Evolutionary conservation across 1,140 invertebrate species (phyloP), one percentile per base, ranked within the genome.

Genomic region (Aporrectodea caliginosa): DNA sequence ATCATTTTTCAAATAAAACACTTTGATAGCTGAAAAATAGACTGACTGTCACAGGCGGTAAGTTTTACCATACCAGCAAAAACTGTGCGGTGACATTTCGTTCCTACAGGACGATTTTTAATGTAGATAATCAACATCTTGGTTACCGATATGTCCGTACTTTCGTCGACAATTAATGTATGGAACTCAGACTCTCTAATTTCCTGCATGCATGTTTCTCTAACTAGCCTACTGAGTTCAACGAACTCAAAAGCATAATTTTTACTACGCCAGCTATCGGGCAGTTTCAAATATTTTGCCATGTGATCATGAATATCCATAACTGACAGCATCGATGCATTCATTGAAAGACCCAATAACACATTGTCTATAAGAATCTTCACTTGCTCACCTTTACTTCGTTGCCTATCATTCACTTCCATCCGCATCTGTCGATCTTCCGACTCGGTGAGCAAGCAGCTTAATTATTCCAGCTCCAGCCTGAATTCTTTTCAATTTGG

Each of bases 191-290:
- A 68, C 68, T 69, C 34, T 72, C 32, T 29, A 27, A 78, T 78
- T 78, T 78, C 69, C 22, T 78, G 16, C 12, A 78, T 69, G 35
- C 29, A 31, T 78, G 27, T n/a, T 32, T 78, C 27, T 74, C 71
- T 43, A 29, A 78, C 77, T 1, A 27, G n/a, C 29, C 71, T 35
- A 29, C 73, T 74, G 34, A 58, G 32, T 30, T 78, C 77, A 32
- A 78, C 77, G 71, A 78, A 78, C 32, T 78, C 68, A 16, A 78
- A 74, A 22, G 68, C 77, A 78, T 78, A 72, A 30, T 78, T 69
- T 78, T 69, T 58, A 58, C 43, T 58, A 12, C 43, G 43, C 43
- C 43, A 58, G 22, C 6, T 22, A 6, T 58, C 43, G 43, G 43
- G 43, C 43, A 58, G 43, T 58, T 6, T 22, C 43, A 58, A 58